Base-by-base conservation (phyloP, 2,797 vertebrate species). In the Peromyscus nudipes region DNA sequence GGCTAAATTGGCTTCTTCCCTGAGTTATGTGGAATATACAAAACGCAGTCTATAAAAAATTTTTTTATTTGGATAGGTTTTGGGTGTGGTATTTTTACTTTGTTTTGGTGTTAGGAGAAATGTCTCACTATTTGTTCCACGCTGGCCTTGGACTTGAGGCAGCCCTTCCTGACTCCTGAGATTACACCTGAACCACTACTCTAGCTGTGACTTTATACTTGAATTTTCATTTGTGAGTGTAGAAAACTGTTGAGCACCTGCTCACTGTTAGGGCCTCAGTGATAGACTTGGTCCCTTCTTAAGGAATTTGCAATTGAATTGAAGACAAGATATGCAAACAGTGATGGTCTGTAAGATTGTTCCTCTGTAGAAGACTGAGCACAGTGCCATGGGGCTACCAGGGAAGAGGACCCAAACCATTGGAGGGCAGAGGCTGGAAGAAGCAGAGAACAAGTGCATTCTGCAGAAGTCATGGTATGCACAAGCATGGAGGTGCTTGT, bases 21-120 rank as follows among this genome's bases (percentile, higher is more conserved):
- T 77, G 82, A 16, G 9, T 69, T 16, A 49, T 40, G 40, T 62
- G 43, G 52, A 64, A 57, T 69, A 52, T 34, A 67, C 73, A 89
- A 91, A 57, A 62, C 69, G n/a, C 37, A 60, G 31, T 79, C 60
- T 92, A 3, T 69, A 65, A 43, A 57, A 85, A 85, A 17, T 12
- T 27, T n/a, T 43, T 95, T 89, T 80, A 9, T 86, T 81, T 67
- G 60, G n/a, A 6, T 80, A 81, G 71, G 57, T 92, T 65, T 89
- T 80, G 43, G 92, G 9, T 57, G 6, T 52, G 37, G 8, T 83
- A 2, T 16, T 90, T 71, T 92, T 76, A 62, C 55, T 43, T 76
- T 34, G 86, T 87, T 73, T 87, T 88, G 60, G 29, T 62, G 76
- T 89, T 73, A 71, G 49, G 67, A 88, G n/a, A 88, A 57, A 57